These are phyloP conservation scores for Masticophis lateralis DNA, from an alignment of 2,797 vertebrate genomes.

Conservation along the genomic window DNA sequence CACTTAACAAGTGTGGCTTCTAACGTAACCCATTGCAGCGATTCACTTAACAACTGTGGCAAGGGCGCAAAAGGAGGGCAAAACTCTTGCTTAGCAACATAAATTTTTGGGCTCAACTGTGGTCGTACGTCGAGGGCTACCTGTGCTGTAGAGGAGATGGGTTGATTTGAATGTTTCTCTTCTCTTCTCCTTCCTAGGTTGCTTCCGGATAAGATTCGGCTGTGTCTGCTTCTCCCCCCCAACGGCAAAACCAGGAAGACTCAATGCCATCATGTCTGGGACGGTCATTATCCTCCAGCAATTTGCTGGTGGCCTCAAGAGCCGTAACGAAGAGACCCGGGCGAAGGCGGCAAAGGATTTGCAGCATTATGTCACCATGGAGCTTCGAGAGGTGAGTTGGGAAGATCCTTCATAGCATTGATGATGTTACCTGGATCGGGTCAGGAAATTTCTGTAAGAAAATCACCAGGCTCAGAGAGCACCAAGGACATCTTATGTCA, in stretches of 20 bases:
- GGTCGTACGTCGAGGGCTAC: no score
- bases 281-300: conserved; percentile 94
- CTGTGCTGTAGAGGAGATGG: not conserved
- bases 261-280: conserved; percentile 79
- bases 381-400: conserved; percentile 89
- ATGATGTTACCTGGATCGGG: not conserved
- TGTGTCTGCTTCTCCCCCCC: not conserved
- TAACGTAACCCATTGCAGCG: no score
- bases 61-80: no score
- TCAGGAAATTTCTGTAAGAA: not conserved
- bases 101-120: not conserved
- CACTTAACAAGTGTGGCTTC: no score
- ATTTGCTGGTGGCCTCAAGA: conserved; percentile 93
- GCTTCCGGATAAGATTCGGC: not conserved
- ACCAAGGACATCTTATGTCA: not conserved
- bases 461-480: not conserved
- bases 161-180: not conserved
- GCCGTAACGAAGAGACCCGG: conserved; percentile 90
- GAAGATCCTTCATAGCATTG: not conserved
- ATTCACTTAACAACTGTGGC: not conserved
- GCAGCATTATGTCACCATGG: conserved; percentile 98
- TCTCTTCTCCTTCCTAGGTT: not conserved
- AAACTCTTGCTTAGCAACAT: not conserved
- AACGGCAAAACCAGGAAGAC: conserved; percentile 11
- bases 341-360: conserved; percentile 96